A percentile compares a stretch with the other conserved stretches of the same genome.
phyloP scores from a whole-genome alignment of 2,113 vertebrate species.

The Acinonyx jubatus region DNA sequence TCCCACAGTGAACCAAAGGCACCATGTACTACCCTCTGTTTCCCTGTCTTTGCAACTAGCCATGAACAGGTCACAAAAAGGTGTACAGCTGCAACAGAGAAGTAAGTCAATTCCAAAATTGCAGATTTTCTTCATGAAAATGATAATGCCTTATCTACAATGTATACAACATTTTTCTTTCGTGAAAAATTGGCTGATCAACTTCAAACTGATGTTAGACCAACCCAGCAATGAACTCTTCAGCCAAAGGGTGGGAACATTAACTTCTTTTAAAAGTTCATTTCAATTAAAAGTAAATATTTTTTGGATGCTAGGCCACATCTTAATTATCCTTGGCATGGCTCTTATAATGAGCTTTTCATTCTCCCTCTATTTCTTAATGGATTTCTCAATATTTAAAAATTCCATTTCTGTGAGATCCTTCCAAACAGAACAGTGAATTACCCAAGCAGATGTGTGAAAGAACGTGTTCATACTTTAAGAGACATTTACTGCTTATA shows the following conservation, averaged over 20 bases:
- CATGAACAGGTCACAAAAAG: background rate
- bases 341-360: constrained; percentile 43
- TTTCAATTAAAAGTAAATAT: constrained; percentile 37
- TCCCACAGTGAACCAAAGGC: background rate
- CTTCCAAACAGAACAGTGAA: constrained; percentile 45
- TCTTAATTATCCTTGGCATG: constrained; percentile 34
- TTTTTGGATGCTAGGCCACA: constrained; percentile 20
- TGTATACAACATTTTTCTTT: background rate
- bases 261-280: constrained; percentile 49
- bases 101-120: background rate
- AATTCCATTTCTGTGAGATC: constrained; percentile 63
- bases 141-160: background rate
- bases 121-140: constrained; percentile 6
- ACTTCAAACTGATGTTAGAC: background rate
- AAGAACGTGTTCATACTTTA: background rate
- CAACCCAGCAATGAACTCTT: background rate
- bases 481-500: constrained; percentile 26
- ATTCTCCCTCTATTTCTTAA: constrained; percentile 34
- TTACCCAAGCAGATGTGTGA: constrained; percentile 45
- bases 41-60: background rate
- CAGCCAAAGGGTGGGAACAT: background rate
- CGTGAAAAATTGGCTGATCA: background rate
- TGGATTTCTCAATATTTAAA: constrained; percentile 58
- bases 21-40: background rate
- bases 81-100: background rate